These are phyloP conservation scores for Tyto alba DNA, from an alignment of 2,113 vertebrate genomes.

Conservation along the genomic window DNA sequence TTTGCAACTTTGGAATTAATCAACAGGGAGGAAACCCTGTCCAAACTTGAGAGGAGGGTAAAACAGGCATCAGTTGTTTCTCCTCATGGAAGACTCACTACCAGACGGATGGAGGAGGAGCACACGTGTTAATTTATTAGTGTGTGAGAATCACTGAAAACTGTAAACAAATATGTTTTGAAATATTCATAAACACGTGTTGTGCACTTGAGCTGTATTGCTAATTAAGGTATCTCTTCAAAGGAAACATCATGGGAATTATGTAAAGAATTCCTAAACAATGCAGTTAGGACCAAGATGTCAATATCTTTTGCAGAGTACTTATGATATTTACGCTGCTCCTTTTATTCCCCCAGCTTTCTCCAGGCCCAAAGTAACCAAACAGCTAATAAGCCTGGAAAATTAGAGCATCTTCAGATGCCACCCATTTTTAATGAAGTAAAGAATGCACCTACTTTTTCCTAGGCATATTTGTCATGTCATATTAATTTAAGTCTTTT, in stretches of 20 bases:
- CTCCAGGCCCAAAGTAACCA: background rate
- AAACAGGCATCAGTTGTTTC: background rate
- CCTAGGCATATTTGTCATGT: background rate
- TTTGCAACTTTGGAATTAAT: background rate
- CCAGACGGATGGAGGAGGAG: background rate
- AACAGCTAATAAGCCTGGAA: background rate
- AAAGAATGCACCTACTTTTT: background rate
- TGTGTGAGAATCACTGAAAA: background rate
- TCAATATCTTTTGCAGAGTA: background rate
- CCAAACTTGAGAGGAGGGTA: background rate
- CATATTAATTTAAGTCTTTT: background rate
- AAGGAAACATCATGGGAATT: background rate
- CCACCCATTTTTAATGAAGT: background rate
- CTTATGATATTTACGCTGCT: rapidly evolving
- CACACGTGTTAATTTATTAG: background rate
- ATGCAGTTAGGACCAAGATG: background rate
- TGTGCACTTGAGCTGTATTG: background rate
- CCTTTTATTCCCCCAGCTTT: background rate
- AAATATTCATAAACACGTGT: slow-evolving; percentile 7
- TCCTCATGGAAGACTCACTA: background rate
- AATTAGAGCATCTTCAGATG: background rate
- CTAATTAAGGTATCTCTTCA: slow-evolving; percentile 8
- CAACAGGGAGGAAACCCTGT: background rate
- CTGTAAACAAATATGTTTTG: slow-evolving; percentile 6
- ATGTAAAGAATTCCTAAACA: background rate